phyloP scores from a whole-genome alignment of 2,888 invertebrate genomes.

The Diaprepes abbreviatus region DNA sequence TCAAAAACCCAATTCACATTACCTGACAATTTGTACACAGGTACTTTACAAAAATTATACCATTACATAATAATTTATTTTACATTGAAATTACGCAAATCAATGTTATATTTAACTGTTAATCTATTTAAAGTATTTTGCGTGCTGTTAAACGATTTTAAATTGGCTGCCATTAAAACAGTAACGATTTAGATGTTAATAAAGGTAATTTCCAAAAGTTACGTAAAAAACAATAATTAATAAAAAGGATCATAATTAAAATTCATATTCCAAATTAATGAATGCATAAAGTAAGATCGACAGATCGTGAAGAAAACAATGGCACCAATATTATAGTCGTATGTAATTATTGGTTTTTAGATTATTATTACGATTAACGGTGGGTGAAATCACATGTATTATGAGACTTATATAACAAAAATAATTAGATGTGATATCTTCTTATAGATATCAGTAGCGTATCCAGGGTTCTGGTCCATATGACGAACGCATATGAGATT shows the following conservation, averaged over 20 bases:
- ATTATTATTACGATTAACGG: slow-evolving; percentile 39
- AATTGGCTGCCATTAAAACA: not conserved
- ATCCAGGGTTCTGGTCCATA: no score
- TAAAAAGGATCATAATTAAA: slow-evolving; percentile 9
- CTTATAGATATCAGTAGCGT: no score
- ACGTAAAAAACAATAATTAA: slow-evolving; percentile 12
- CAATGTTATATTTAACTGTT: not conserved
- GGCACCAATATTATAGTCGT: slow-evolving; percentile 16
- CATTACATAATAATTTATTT: not conserved
- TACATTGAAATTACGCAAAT: slow-evolving; percentile 6
- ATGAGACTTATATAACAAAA: slow-evolving; percentile 31
- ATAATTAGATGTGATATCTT: not conserved
- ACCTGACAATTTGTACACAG: not conserved
- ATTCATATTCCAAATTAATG: slow-evolving; percentile 33
- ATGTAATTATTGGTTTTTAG: slow-evolving; percentile 36
- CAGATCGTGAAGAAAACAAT: slow-evolving; percentile 38
- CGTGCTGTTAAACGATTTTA: not conserved
- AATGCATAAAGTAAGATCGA: slow-evolving; percentile 34
- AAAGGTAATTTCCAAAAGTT: not conserved
- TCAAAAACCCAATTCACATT: not conserved
- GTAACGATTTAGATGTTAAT: slow-evolving; percentile 4
- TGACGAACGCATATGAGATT: no score
- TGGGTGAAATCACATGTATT: slow-evolving; percentile 43
- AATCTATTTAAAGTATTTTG: not conserved
- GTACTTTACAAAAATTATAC: not conserved